Percentiles rank a stretch among this genome's conserved stretches.
These are phyloP conservation scores for Pao palembangensis DNA, from an alignment of 2,113 vertebrate species.

Conservation along the genomic window DNA sequence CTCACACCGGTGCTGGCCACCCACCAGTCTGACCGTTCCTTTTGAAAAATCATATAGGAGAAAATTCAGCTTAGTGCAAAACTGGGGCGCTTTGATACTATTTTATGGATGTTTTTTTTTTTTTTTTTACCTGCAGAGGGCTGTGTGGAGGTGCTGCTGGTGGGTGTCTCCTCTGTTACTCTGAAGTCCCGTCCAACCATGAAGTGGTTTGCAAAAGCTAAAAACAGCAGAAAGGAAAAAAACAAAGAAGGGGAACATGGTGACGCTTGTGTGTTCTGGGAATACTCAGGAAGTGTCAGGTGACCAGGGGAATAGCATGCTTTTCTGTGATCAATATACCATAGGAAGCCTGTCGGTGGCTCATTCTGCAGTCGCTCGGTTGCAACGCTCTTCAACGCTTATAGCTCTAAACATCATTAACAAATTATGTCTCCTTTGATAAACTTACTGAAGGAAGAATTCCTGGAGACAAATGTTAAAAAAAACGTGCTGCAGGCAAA, in stretches of 20 bases:
- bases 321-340: constrained; percentile 27
- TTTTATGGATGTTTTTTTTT: background rate
- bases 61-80: background rate
- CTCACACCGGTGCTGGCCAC: constrained; percentile 84
- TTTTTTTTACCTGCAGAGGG: constrained; percentile 58
- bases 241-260: constrained; percentile 12
- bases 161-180: constrained; percentile 30
- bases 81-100: background rate
- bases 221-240: background rate
- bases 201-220: constrained; percentile 18
- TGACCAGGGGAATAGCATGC: constrained; percentile 22
- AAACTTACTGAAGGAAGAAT: background rate
- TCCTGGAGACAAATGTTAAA: background rate
- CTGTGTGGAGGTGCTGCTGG: constrained; percentile 13
- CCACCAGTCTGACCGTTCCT: constrained; percentile 83
- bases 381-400: too few relatives aligned
- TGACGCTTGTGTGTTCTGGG: constrained; percentile 2
- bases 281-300: constrained; percentile 27
- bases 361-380: background rate
- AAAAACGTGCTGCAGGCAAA: background rate
- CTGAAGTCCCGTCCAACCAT: constrained; percentile 36
- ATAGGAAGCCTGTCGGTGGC: background rate
- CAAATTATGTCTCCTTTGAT: background rate
- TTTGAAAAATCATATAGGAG: constrained; percentile 1
- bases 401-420: background rate